Evolutionary conservation across 2,888 invertebrate genomes (phyloP), one percentile per base, ranked within the genome.

Genomic region (Tetragonula carbonaria): DNA sequence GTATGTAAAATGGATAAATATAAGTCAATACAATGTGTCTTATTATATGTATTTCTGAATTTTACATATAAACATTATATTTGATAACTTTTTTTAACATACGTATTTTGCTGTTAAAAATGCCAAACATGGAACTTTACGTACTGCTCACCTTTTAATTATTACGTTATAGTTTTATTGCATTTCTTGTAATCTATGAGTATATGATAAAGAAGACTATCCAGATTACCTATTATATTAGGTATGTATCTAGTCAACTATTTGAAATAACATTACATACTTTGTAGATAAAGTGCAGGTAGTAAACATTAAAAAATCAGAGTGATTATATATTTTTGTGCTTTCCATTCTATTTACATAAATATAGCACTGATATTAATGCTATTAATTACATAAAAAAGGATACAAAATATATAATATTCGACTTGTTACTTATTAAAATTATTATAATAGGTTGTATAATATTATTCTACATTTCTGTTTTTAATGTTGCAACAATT

Each of bases 281-380:
- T 87, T 90, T 90, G 88, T 80, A 83, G 80, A 90, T 78, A 81
- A 75, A 75, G 77, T 85, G 90, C 68, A 86, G 84, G 65, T 88
- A 86, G 87, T 87, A 87, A 90, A 84, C 66, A 86, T 70, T 53
- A 28, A 50, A 73, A 72, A 62, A 57, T 70, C 67, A 23, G 67
- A 74, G 66, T 55, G 50, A 71, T 80, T 38, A 80, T 79, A 78
- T 73, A 68, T 77, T 66, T 82, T 78, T 71, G 68, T 81, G 80
- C 67, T 84, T 73, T 78, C 72, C 62, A 75, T 87, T 77, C 77
- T 76, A 84, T 78, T 79, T 67, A 70, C 53, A 72, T 59, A 57
- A 38, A 78, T 16, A 80, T 70, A 16, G 23, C 73, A 21, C 18
- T 28, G 63, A 59, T 38, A 71, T 45, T 59, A 63, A 23, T 65